Base-by-base conservation (phyloP, 2,888 invertebrate genomes). In the Octodonta nipae region DNA sequence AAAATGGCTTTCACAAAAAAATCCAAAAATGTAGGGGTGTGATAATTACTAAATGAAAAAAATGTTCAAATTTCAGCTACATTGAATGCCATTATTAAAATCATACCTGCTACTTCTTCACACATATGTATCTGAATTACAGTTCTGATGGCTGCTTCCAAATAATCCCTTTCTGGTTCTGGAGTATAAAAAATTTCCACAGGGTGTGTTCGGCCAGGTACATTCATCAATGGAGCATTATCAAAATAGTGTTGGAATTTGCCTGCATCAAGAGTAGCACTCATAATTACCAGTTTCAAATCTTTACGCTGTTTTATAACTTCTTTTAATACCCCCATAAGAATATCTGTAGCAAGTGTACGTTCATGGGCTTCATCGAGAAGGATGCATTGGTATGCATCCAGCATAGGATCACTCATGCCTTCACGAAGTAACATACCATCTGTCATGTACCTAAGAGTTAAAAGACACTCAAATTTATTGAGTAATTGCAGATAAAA, bases 161-260 rank as follows among this genome's bases (percentile, higher is more conserved):
- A 61, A 56, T 99, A 99, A 55, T 99, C 96, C 10, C 86, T 65
- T 61, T 99, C 98, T 0, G 98, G 95, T 55, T 98, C 96, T 0
- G 95, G 96, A 0, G 98, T 98, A 64, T 96, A 99, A 65, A 96
- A 98, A 43, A 99, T 98, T 60, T 92, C 92, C 0, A 92, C 92
- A 2, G 91, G 89, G 66, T 89, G 88, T 1, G 91, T 92, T 49
- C 92, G 70, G 12, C 92, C 98, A 0, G 98, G 98, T 1, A 99
- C 95, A 51, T 88, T 93, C 89, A 99, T 92, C 20, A 99, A 63
- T 0, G 98, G 98, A 0, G 96, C 96, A 58, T 92, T 87, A 50
- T 93, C 96, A 58, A 99, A 99, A 60, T 99, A 99, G 58, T 87
- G 84, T 67, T 96, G 95, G 63, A 99, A 99, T 62, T 99, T 99